phyloP scores from a whole-genome alignment of 2,113 vertebrate genomes.

The Aplodontia rufa region DNA sequence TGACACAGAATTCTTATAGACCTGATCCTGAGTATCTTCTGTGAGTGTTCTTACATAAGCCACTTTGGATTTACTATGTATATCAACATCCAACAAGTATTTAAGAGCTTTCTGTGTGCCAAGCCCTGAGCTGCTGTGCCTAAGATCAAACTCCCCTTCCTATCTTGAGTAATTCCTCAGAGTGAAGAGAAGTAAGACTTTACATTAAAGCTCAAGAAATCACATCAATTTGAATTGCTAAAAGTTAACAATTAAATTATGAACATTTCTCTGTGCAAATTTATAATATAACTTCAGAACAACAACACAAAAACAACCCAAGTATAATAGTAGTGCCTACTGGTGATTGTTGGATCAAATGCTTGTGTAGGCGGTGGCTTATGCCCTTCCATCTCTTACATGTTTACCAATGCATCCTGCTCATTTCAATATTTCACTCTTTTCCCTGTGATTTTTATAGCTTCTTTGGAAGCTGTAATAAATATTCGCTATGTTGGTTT shows the following conservation, averaged over 20 bases:
- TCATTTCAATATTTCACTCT: neutral
- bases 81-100: neutral
- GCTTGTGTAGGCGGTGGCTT: fast-evolving
- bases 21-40: neutral
- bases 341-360: neutral
- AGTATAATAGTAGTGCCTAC: neutral
- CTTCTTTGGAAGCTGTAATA: neutral
- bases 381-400: neutral
- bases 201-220: neutral
- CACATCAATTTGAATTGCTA: neutral
- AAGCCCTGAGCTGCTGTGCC: neutral
- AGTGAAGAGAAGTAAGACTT: neutral
- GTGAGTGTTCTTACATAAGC: neutral
- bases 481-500: neutral
- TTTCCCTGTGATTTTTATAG: neutral
- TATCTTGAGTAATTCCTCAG: neutral
- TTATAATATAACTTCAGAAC: neutral
- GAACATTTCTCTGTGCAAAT: neutral
- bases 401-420: neutral
- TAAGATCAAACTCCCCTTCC: neutral
- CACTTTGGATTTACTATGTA: neutral
- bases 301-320: fast-evolving
- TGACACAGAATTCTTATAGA: neutral
- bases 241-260: neutral
- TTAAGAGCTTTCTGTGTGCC: neutral